Conservation (phyloP, 2,888 invertebrate species). For the Oscheius sp. region DNA sequence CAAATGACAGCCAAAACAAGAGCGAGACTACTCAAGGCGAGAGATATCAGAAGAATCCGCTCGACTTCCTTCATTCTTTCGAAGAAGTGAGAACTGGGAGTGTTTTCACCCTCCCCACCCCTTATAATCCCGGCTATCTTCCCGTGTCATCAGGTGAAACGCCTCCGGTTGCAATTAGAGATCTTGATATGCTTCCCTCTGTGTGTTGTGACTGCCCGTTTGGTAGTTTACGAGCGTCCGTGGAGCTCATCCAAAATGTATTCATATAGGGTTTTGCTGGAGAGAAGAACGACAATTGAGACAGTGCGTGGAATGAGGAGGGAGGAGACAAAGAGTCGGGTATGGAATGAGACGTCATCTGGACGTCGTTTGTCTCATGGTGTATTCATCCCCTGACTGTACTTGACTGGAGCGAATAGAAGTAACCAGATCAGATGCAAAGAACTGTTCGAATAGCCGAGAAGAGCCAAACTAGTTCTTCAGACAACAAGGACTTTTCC, state of each 20-base stretch:
- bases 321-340: not conserved
- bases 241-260: conserved; percentile 17
- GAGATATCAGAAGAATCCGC: not conserved
- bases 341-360: too few species aligned
- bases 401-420: too few species aligned
- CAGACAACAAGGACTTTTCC: too few species aligned
- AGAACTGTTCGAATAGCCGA: too few species aligned
- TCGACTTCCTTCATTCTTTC: conserved; percentile 14
- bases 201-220: conserved; percentile 13
- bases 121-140: conserved; percentile 7
- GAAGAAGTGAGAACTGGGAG: not conserved
- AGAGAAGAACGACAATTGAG: not conserved
- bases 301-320: not conserved
- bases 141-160: conserved; percentile 14
- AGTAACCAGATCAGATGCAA: too few species aligned
- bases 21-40: conserved; percentile 24
- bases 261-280: not conserved
- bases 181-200: not conserved
- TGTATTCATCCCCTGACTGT: too few species aligned
- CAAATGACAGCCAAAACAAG: conserved; percentile 13
- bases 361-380: too few species aligned
- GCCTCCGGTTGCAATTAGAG: conserved; percentile 1
- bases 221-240: conserved; percentile 4
- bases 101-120: not conserved
- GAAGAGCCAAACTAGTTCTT: too few species aligned